phyloP scores from a whole-genome alignment of 2,797 vertebrate species.

The Todus mexicanus region DNA sequence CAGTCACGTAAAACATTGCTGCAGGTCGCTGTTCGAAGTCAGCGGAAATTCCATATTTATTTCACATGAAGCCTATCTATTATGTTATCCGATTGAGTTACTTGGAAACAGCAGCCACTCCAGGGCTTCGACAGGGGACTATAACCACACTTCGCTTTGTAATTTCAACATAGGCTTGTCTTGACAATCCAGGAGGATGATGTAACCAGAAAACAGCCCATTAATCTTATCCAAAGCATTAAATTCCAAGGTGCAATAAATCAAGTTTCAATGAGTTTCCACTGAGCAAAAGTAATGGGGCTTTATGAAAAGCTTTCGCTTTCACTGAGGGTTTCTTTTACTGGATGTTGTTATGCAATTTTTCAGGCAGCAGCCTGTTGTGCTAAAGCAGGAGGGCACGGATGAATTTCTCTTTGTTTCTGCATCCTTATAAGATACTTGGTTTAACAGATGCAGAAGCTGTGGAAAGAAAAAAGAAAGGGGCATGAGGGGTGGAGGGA shows the following conservation, averaged over 20 bases:
- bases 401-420: background rate
- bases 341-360: background rate
- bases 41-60: constrained; percentile 39
- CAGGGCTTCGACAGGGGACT: constrained; percentile 14
- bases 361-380: background rate
- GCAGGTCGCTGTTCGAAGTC: background rate
- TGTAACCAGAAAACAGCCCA: constrained; percentile 64
- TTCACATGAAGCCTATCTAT: constrained; percentile 48
- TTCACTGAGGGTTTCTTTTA: background rate
- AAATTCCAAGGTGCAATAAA: constrained; percentile 59
- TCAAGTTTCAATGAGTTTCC: constrained; percentile 63
- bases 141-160: constrained; percentile 43
- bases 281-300: constrained; percentile 30
- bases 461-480: background rate
- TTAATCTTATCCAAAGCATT: constrained; percentile 61
- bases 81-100: constrained; percentile 59
- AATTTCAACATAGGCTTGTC: constrained; percentile 45
- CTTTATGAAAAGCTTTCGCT: constrained; percentile 16
- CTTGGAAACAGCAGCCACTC: constrained; percentile 50
- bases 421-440: background rate
- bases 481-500: no score
- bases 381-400: background rate
- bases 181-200: constrained; percentile 64
- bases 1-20: constrained; percentile 23
- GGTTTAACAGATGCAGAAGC: background rate